Base-by-base conservation (phyloP, 2,797 vertebrate species). In the Bufotes viridis region DNA sequence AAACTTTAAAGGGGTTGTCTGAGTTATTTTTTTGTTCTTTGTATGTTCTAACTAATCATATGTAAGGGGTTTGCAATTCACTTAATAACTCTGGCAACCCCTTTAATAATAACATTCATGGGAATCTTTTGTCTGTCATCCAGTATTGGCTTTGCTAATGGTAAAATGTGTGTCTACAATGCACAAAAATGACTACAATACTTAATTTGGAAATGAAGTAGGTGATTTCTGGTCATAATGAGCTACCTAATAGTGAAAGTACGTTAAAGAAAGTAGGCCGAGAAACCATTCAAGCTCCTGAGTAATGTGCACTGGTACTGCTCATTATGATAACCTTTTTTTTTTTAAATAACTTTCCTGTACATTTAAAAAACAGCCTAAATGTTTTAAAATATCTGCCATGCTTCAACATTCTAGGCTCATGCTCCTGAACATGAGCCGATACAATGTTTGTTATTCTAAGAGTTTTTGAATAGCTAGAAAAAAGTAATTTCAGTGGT, bases 401-500 rank as follows among this genome's bases (percentile, higher is more conserved):
- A 5, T 42, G 15, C 70, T 22, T 74, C 49, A 18, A 74, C 20
- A 49, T 53, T 53, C 15, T 12, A 22, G 11, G 42, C 4, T 75
- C 0, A 75, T 75, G 42, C 18, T 75, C 20, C 9, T 51, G 10
- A 53, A 22, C 74, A 76, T 12, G 20, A 53, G 42, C 49, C 3
- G 1, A n/a, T 53, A 53, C n/a, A 53, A 24, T n/a, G 12, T 1
- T 53, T 76, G 20, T 76, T 76, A 76, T 51, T 13, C 74, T 76
- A 76, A 51, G 11, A 76, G 74, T 1, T n/a, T 13, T n/a, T 20
- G 49, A 76, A 76, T 20, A n/a, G 74, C 20, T 51, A 53, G 22
- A 76, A 76, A n/a, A n/a, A 72, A 82, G 55, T 69, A n/a, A 53
- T 82, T 55, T 22, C n/a, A 55, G 3, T 34, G 51, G n/a, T 72